Evolutionary conservation across 1,140 invertebrate species (phyloP).

Genomic region (Geopemphigus sp.): DNA sequence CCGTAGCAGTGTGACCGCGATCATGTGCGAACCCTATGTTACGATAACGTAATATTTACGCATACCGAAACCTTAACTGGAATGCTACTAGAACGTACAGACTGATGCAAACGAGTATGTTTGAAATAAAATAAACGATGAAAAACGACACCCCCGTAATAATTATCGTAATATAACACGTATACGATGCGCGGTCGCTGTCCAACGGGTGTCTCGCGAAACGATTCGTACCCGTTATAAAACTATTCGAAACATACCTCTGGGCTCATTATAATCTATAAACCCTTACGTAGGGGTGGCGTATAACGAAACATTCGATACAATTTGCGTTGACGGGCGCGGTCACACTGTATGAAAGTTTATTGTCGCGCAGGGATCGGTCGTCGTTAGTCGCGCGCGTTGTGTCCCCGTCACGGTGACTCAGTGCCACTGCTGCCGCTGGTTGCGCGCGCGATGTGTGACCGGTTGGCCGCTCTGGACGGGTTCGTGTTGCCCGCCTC

Average conservation of each 20-base stretch:
- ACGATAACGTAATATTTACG: no score
- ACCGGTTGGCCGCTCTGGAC: conserved; percentile 45
- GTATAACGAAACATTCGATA: no score
- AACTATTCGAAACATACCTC: no score
- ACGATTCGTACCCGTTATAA: not conserved
- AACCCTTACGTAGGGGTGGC: not conserved
- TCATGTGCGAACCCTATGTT: not conserved
- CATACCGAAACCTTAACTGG: not conserved
- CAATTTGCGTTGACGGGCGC: not conserved
- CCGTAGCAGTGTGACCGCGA: conserved; percentile 14
- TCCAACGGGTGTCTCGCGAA: not conserved
- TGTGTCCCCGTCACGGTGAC: not conserved
- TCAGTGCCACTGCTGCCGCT: conserved; percentile 20
- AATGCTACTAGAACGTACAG: not conserved
- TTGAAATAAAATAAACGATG: not conserved
- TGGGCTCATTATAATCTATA: no score
- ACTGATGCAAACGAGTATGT: not conserved
- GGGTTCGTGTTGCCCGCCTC: conserved; percentile 24
- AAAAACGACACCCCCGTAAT: not conserved
- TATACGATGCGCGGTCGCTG: not conserved
- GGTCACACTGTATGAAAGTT: conserved; percentile 38
- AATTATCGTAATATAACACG: no score
- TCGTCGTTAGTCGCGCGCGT: not conserved
- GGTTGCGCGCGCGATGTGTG: conserved; percentile 48
- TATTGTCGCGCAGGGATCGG: not conserved